phyloP scores from a whole-genome alignment of 2,113 vertebrate species.

The Orthonyx spaldingii region DNA sequence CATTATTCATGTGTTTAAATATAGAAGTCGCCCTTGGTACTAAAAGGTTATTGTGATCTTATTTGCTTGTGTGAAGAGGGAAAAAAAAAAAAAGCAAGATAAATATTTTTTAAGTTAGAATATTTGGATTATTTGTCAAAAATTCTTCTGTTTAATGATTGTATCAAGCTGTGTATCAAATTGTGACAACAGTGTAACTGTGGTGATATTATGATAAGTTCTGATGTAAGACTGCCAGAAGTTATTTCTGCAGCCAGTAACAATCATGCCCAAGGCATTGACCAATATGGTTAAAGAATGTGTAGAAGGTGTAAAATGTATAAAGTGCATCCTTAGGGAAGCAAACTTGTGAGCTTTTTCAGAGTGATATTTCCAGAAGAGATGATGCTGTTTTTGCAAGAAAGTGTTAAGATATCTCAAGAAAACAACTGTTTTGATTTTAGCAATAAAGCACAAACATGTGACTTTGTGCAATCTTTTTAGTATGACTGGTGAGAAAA shows the following conservation, averaged over 20 bases:
- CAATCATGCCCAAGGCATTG: not conserved
- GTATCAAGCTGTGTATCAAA: not conserved
- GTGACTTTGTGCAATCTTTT: not conserved
- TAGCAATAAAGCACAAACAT: not conserved
- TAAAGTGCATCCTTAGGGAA: not conserved
- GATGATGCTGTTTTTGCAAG: not conserved
- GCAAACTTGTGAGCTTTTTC: not conserved
- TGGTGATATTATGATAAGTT: not conserved
- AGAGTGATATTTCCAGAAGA: not conserved
- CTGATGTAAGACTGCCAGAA: not conserved
- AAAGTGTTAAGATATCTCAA: not conserved
- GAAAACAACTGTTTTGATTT: constrained; percentile 14
- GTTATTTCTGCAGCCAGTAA: not conserved
- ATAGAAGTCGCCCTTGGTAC: not conserved
- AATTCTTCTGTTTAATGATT: not conserved
- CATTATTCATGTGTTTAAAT: not conserved
- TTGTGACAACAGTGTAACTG: not conserved
- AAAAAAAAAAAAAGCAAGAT: not conserved
- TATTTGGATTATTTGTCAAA: not conserved
- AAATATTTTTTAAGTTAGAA: not conserved
- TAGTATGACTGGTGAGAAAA: not conserved
- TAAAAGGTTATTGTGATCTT: not conserved
- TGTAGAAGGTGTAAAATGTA: not conserved
- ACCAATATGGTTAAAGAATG: not conserved
- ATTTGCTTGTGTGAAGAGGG: not conserved